Conservation (phyloP, 1,140 invertebrate species). For the Drosophila aff. region DNA sequence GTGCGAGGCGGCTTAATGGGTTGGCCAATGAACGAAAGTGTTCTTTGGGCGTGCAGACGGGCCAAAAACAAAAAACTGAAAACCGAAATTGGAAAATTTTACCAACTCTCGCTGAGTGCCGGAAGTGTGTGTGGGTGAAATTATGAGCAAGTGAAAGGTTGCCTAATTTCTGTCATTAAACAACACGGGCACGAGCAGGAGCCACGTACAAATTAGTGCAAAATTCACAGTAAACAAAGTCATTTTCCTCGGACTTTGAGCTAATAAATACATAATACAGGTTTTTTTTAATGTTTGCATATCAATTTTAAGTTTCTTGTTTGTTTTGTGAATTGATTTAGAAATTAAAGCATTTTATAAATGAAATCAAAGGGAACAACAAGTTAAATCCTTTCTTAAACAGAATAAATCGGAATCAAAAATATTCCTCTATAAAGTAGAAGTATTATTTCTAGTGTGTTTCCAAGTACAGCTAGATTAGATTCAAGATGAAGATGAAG, state of each 20-base stretch:
- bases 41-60: slow-evolving; percentile 54
- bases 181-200: slow-evolving; percentile 27
- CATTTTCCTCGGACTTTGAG: background rate
- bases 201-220: background rate
- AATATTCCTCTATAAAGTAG: background rate
- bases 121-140: slow-evolving; percentile 61
- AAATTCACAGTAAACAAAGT: background rate
- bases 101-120: slow-evolving; percentile 52
- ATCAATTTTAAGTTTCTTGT: background rate
- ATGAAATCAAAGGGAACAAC: background rate
- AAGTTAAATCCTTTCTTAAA: background rate
- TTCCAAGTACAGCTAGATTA: slow-evolving; percentile 1
- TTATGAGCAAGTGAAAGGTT: slow-evolving; percentile 68
- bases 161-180: slow-evolving; percentile 60
- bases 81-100: slow-evolving; percentile 22
- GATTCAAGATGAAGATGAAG: background rate
- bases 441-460: slow-evolving; percentile 5
- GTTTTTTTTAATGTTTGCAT: background rate
- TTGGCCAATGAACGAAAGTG: slow-evolving; percentile 66
- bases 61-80: slow-evolving; percentile 17
- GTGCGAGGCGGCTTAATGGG: slow-evolving; percentile 19
- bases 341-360: background rate
- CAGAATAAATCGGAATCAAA: background rate
- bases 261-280: background rate
- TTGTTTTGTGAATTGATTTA: background rate